A percentile compares a stretch with the other conserved stretches of the same genome.
phyloP scores from a whole-genome alignment of 2,888 invertebrate species.

The Allacma fusca region DNA sequence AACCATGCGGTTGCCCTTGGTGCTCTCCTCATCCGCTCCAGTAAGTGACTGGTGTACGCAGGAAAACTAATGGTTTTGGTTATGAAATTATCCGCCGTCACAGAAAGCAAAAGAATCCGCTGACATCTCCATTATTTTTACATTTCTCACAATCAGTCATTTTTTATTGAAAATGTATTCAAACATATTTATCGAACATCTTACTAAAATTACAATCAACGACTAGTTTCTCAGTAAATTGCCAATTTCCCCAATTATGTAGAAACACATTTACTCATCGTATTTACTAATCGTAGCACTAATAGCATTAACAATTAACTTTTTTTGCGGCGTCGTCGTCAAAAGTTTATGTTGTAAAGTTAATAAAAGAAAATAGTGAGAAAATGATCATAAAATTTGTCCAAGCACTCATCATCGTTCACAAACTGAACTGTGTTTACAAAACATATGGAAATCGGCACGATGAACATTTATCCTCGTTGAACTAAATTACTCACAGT shows the following conservation, averaged over 20 bases:
- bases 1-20: too few species aligned
- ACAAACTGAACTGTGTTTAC: background rate
- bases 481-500: background rate
- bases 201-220: constrained; percentile 14
- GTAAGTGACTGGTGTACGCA: too few species aligned
- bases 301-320: background rate
- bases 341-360: background rate
- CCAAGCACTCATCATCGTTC: background rate
- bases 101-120: too few species aligned
- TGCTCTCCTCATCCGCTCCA: too few species aligned
- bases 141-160: constrained; percentile 18
- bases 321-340: background rate
- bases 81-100: too few species aligned
- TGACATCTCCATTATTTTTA: background rate
- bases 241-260: constrained; percentile 21
- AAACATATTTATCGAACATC: constrained; percentile 10
- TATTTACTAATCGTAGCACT: background rate
- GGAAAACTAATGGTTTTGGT: too few species aligned
- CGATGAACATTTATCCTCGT: background rate
- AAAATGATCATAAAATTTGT: background rate
- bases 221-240: constrained; percentile 35
- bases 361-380: background rate
- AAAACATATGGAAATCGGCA: background rate
- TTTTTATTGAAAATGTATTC: constrained; percentile 24
- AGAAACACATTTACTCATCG: constrained; percentile 1